Evolutionary conservation across 2,113 vertebrate genomes (phyloP).

Genomic region (Scytalopus superciliaris): DNA sequence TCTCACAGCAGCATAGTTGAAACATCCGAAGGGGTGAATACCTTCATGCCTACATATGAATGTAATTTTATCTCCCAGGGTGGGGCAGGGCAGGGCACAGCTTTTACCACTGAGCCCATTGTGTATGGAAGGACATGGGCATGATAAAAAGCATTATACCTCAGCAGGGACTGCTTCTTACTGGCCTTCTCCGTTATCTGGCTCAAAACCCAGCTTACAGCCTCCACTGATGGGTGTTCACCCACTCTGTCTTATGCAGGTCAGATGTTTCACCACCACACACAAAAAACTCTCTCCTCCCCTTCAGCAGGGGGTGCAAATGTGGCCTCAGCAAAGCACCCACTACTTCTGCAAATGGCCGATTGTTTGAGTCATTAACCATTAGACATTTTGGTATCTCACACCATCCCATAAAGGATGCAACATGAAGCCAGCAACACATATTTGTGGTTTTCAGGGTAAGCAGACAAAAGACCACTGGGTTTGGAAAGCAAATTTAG

Average conservation of each 20-base stretch:
- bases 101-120: not conserved
- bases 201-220: not conserved
- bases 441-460: not conserved
- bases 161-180: not conserved
- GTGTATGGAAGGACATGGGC: not conserved
- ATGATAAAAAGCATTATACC: not conserved
- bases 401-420: not conserved
- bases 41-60: not conserved
- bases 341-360: not conserved
- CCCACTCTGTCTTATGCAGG: not conserved
- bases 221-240: not conserved
- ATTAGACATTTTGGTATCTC: too few species aligned
- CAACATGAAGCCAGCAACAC: not conserved
- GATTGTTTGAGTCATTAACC: not conserved
- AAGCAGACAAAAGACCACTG: not conserved
- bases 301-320: not conserved
- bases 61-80: not conserved
- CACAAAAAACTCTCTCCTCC: not conserved
- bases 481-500: not conserved
- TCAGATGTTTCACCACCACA: not conserved
- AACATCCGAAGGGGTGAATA: not conserved
- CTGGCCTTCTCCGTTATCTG: not conserved
- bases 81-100: accelerated
- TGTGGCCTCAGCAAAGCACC: not conserved
- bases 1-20: not conserved